Percentiles rank a stretch among this genome's conserved stretches.
These are phyloP conservation scores for Parazoanthus atlanticus DNA, from an alignment of 92 coral and sea anemone genomes.

Conservation along the genomic window DNA sequence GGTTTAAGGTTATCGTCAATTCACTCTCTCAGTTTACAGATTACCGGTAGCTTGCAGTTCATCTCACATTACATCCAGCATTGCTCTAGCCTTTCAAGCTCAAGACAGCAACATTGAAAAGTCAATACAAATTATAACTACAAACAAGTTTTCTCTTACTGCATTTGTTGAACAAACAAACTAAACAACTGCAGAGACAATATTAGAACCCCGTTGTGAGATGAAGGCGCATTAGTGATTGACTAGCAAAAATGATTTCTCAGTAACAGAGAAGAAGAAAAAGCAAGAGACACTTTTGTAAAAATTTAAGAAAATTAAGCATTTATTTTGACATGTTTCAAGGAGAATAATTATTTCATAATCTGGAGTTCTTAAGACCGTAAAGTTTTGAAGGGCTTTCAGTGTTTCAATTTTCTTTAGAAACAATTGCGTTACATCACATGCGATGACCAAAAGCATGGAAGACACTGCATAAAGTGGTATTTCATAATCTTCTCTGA, in stretches of 20 bases:
- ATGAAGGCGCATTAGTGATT: not conserved
- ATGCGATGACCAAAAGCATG: too few species aligned
- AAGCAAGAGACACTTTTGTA: too few species aligned
- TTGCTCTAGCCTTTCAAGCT: not conserved
- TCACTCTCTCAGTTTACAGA: not conserved
- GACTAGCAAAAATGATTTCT: not conserved
- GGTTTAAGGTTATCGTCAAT: constrained; percentile 20
- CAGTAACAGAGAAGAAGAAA: not conserved
- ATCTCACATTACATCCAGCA: constrained; percentile 30
- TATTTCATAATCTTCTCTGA: not conserved
- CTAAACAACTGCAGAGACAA: not conserved
- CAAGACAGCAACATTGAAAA: not conserved
- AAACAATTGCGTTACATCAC: too few species aligned
- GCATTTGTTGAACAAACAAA: constrained; percentile 35
- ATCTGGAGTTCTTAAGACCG: too few species aligned
- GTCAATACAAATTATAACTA: not conserved
- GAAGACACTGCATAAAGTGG: not conserved
- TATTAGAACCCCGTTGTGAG: not conserved
- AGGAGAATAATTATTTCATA: too few species aligned
- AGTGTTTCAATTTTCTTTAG: too few species aligned
- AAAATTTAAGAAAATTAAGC: too few species aligned
- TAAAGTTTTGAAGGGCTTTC: too few species aligned
- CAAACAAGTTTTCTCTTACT: constrained; percentile 8
- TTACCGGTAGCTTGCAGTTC: not conserved
- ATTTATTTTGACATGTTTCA: too few species aligned